These are phyloP conservation scores for Drosophila leontia DNA, from an alignment of 1,140 invertebrate species.

Conservation along the genomic window DNA sequence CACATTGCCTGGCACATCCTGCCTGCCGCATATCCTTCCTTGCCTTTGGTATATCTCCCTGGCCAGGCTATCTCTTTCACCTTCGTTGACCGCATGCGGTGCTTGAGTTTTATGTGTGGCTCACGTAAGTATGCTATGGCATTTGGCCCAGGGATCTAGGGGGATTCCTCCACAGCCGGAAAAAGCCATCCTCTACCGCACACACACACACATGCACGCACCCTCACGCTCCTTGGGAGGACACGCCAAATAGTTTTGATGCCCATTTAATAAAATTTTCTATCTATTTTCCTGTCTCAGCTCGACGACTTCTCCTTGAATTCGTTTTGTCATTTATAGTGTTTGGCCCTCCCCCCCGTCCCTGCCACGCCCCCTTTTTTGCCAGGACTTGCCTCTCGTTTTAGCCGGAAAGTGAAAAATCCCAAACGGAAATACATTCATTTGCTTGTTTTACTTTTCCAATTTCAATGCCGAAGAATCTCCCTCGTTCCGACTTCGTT, in stretches of 20 bases:
- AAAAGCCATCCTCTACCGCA: constrained; percentile 7
- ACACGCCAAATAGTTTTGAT: constrained; percentile 80
- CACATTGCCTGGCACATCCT: constrained; percentile 32
- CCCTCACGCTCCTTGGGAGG: constrained; percentile 10
- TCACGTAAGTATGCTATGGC: constrained; percentile 66
- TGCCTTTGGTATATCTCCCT: neutral
- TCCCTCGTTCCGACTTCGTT: constrained; percentile 28
- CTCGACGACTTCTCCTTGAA: constrained; percentile 34
- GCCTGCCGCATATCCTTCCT: neutral
- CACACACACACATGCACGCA: neutral
- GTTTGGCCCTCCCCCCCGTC: constrained; percentile 3
- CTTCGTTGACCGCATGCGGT: constrained; percentile 62
- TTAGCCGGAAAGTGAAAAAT: constrained; percentile 78
- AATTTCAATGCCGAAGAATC: constrained; percentile 72
- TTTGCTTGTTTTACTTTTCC: constrained; percentile 83
- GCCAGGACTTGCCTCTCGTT: constrained; percentile 7
- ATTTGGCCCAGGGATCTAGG: constrained; percentile 45
- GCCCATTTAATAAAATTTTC: constrained; percentile 79
- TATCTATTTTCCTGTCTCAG: constrained; percentile 61
- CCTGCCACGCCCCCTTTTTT: constrained; percentile 11
- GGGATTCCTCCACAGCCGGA: constrained; percentile 1
- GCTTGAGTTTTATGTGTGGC: constrained; percentile 70
- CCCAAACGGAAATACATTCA: constrained; percentile 83
- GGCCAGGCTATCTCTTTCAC: constrained; percentile 5
- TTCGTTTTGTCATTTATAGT: constrained; percentile 73